Conservation (phyloP, 92 coral and sea anemone species). For the Paramuricea clavata region DNA sequence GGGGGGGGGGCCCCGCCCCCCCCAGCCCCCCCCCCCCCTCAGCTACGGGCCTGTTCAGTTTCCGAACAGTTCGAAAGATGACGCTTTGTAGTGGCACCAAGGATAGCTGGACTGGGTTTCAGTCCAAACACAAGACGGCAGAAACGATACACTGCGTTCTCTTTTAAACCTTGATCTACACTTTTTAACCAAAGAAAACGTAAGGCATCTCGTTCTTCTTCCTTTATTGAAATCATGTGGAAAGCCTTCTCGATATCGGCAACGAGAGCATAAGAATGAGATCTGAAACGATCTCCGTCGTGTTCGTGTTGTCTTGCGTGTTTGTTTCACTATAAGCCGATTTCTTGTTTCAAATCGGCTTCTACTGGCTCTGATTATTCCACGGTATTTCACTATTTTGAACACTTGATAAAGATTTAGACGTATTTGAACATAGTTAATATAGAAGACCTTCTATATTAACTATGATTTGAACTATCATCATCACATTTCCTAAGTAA, state of each 20-base stretch:
- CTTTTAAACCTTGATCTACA: neutral
- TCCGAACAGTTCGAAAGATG: neutral
- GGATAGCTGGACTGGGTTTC: constrained; percentile 7
- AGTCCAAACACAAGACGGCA: constrained; percentile 18
- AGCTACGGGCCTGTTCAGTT: neutral
- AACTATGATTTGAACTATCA: too few species aligned
- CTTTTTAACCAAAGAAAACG: neutral
- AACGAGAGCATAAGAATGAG: too few species aligned
- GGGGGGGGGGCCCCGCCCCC: too few species aligned
- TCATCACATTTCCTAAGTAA: too few species aligned
- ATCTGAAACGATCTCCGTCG: too few species aligned
- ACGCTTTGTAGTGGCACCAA: neutral
- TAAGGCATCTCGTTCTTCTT: constrained; percentile 1
- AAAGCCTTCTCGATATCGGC: constrained; percentile 21
- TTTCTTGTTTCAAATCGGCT: neutral
- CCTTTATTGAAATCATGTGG: neutral
- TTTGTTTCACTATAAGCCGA: too few species aligned
- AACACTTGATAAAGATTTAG: neutral
- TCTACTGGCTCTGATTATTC: neutral
- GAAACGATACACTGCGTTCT: constrained; percentile 2
- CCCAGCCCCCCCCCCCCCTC: too few species aligned
- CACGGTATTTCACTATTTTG: neutral
- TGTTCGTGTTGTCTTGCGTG: neutral
- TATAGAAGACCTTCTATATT: too few species aligned
- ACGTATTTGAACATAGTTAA: too few species aligned